These are phyloP conservation scores for Eretmochelys imbricata DNA, from an alignment of 2,113 vertebrate genomes.

Conservation along the genomic window DNA sequence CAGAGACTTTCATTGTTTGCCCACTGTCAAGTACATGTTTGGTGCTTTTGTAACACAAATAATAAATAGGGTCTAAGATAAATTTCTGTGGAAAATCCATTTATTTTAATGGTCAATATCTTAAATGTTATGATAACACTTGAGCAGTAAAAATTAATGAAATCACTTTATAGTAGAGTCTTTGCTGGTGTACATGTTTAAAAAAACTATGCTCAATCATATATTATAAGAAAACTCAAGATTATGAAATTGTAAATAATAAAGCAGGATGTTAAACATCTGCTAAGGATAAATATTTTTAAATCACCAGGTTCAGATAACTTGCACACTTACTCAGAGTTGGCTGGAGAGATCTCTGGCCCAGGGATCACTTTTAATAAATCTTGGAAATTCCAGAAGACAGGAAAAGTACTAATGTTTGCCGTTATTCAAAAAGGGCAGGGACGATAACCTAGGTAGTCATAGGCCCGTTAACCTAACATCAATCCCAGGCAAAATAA, in stretches of 20 bases:
- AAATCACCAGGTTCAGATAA: neutral
- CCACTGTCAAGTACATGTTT: too few species aligned
- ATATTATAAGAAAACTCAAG: neutral
- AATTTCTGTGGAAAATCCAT: too few species aligned
- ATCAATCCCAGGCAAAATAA: neutral
- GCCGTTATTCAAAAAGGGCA: neutral
- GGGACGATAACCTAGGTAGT: neutral
- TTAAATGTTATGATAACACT: neutral
- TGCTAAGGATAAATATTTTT: neutral
- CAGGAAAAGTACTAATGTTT: neutral
- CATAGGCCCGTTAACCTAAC: neutral
- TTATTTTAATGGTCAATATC: neutral
- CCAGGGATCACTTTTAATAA: neutral
- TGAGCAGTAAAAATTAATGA: neutral
- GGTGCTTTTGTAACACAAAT: too few species aligned
- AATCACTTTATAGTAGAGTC: neutral
- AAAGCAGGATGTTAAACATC: neutral
- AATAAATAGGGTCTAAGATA: too few species aligned
- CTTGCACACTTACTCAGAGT: neutral
- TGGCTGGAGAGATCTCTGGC: neutral
- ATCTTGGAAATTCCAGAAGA: neutral
- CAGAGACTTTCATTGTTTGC: too few species aligned
- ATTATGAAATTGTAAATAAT: neutral
- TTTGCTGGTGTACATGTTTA: neutral
- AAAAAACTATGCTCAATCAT: neutral